phyloP scores from a whole-genome alignment of 2,797 vertebrate species.

The Spinibarbus caldwelli region DNA sequence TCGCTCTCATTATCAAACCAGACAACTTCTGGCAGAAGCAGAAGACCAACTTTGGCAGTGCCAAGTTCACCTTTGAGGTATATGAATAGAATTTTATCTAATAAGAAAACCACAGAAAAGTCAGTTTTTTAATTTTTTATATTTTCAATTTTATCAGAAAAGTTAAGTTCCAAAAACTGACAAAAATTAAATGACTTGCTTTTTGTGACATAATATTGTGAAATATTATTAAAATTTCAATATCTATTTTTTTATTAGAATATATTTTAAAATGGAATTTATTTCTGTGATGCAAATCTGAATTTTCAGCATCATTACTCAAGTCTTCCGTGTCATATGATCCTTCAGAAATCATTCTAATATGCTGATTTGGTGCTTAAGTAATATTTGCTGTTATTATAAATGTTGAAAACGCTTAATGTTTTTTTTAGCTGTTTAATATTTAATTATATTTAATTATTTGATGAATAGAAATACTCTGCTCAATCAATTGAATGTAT shows the following conservation, averaged over 20 bases:
- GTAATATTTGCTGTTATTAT: background rate
- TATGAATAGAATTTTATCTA: slow-evolving; percentile 39
- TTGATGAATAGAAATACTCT: background rate
- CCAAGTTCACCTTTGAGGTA: slow-evolving; percentile 98
- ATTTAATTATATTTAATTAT: too few species aligned
- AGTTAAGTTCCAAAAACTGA: background rate
- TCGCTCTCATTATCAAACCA: slow-evolving; percentile 98
- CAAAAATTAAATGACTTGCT: background rate
- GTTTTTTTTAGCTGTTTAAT: background rate
- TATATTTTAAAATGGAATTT: background rate
- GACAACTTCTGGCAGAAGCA: slow-evolving; percentile 99
- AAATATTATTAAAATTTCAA: background rate
- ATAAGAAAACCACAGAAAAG: background rate
- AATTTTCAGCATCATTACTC: background rate
- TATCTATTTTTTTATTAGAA: background rate
- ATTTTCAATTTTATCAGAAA: background rate
- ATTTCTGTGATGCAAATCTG: background rate
- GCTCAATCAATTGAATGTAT: too few species aligned
- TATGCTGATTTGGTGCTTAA: background rate
- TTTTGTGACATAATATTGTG: background rate
- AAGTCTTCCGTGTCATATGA: background rate
- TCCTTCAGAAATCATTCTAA: background rate
- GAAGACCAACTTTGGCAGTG: slow-evolving; percentile 98
- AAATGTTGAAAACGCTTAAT: background rate
- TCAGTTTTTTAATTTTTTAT: too few species aligned